Percentiles rank a stretch among this genome's conserved stretches.
phyloP scores from a whole-genome alignment of 2,797 vertebrate genomes.

The Hipposideros larvatus region DNA sequence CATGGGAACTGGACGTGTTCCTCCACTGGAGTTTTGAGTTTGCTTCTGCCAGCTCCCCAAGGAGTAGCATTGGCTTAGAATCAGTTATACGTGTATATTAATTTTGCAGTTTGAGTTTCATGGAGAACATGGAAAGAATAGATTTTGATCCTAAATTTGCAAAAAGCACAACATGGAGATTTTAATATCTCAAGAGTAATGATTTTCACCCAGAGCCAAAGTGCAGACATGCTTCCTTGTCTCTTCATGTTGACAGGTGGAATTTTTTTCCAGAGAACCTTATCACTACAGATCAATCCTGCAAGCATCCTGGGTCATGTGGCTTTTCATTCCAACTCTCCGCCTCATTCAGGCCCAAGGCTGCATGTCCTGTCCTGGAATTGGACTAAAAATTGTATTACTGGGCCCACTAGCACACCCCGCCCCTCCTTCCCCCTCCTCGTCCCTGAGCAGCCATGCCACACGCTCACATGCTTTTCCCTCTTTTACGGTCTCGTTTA shows the following conservation, averaged over 20 bases:
- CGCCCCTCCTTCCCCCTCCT: not conserved
- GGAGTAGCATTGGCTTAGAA: not conserved
- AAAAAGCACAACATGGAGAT: not conserved
- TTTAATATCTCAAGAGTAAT: conserved; percentile 18
- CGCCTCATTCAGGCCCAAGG: not conserved
- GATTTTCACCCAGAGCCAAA: not conserved
- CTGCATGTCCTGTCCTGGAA: not conserved
- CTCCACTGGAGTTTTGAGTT: not conserved
- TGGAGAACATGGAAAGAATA: not conserved
- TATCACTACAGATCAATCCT: not conserved
- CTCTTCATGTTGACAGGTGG: not conserved
- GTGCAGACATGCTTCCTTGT: not conserved
- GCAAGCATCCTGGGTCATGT: not conserved
- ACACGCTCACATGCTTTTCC: not conserved
- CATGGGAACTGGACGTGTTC: not conserved
- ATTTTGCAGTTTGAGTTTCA: not conserved
- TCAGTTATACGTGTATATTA: not conserved
- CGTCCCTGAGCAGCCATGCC: not conserved
- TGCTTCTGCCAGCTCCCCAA: not conserved
- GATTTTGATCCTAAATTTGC: not conserved
- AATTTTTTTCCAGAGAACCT: not conserved
- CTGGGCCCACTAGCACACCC: not conserved
- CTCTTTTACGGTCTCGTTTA: not conserved
- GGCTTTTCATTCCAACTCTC: not conserved
- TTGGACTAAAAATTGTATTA: not conserved